A percentile compares a stretch with the other conserved stretches of the same genome.
phyloP scores from a whole-genome alignment of 2,797 vertebrate species.

The Erithacus rubecula region DNA sequence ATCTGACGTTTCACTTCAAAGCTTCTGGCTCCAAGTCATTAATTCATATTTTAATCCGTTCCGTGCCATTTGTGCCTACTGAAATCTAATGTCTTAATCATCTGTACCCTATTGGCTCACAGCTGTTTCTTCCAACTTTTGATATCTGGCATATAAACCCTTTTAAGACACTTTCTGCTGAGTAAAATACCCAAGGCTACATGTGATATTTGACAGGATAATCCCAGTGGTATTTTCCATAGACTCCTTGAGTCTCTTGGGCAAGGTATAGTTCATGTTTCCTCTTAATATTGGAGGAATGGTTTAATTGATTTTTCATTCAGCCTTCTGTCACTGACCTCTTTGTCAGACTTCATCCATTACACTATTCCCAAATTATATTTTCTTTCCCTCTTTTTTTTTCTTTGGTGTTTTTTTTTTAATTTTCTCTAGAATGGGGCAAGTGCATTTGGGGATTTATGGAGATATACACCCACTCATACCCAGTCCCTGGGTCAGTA shows the following conservation, averaged over 20 bases:
- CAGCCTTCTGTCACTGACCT: not conserved
- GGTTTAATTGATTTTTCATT: constrained; percentile 39
- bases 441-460: not conserved
- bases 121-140: constrained; percentile 11
- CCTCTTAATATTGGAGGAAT: not conserved
- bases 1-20: constrained; percentile 33
- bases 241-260: not conserved
- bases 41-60: constrained; percentile 43
- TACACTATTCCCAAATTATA: not conserved
- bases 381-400: not conserved
- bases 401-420: too few relatives aligned
- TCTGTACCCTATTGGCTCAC: not conserved
- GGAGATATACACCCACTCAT: not conserved
- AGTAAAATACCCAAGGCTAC: constrained; percentile 27
- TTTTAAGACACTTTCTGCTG: constrained; percentile 15
- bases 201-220: constrained; percentile 49
- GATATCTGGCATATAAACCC: not conserved
- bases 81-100: constrained; percentile 35
- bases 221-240: constrained; percentile 28
- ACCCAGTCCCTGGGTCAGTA: not conserved
- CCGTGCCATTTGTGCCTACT: constrained; percentile 10
- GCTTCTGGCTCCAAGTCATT: not conserved
- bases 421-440: not conserved
- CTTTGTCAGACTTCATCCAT: not conserved
- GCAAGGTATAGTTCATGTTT: not conserved